phyloP scores from a whole-genome alignment of 35 echinoderm and acorn worm species.

The Ophiothrix spiculata region DNA sequence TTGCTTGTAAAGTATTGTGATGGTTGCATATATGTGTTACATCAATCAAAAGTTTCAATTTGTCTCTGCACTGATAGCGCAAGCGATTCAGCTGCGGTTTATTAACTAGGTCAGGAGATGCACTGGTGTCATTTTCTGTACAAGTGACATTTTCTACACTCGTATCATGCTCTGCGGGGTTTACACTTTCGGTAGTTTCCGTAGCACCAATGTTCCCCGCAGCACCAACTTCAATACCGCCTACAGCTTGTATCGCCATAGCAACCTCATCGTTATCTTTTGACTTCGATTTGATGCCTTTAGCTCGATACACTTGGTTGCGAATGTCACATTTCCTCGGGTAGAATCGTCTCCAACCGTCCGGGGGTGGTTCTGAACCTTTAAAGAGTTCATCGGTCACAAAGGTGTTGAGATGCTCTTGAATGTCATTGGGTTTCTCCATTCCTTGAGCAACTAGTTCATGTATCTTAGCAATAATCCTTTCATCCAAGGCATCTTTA shows the following conservation, averaged over 20 bases:
- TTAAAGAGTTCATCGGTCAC: constrained; percentile 2
- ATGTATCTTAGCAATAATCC: neutral
- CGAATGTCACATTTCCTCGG: neutral
- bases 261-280: neutral
- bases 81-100: neutral
- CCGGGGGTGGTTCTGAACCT: neutral
- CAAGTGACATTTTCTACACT: too few relatives aligned
- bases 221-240: neutral
- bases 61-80: neutral
- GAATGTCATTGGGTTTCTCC: neutral
- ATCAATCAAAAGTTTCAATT: neutral
- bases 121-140: too few relatives aligned
- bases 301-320: neutral
- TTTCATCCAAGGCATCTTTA: neutral
- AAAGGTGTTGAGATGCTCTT: neutral
- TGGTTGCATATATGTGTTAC: neutral
- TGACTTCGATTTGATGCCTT: neutral
- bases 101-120: too few relatives aligned
- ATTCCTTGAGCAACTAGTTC: neutral
- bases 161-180: too few relatives aligned
- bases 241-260: neutral
- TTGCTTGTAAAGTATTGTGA: neutral
- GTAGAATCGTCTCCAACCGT: neutral
- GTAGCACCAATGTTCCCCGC: neutral
- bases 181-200: too few relatives aligned